These are phyloP conservation scores for Endotricha flammealis DNA, from an alignment of 2,888 invertebrate genomes.

Conservation along the genomic window DNA sequence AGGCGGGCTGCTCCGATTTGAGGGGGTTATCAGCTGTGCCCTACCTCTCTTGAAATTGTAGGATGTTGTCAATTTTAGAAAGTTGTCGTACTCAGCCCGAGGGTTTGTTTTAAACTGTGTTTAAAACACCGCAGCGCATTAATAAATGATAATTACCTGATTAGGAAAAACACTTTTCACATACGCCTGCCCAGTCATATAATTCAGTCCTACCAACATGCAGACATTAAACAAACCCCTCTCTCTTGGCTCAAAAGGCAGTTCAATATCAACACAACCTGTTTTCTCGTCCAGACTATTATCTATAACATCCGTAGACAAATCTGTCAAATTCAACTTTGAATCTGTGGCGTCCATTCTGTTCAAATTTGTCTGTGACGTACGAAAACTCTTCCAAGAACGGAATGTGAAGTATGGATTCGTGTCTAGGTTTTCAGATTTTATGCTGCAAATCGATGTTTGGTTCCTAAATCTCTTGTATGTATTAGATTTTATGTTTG, in stretches of 20 bases:
- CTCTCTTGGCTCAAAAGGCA: constrained; percentile 57
- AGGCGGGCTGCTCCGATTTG: no score
- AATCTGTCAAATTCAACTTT: constrained; percentile 53
- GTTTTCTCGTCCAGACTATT: constrained; percentile 62
- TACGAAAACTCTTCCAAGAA: constrained; percentile 68
- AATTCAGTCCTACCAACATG: constrained; percentile 82
- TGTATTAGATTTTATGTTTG: constrained; percentile 31
- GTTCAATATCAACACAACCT: constrained; percentile 55
- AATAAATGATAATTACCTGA: constrained; percentile 64
- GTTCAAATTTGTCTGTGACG: constrained; percentile 53
- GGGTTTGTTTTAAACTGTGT: not conserved
- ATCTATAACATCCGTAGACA: constrained; percentile 41
- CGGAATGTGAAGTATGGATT: constrained; percentile 64
- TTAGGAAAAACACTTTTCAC: constrained; percentile 84
- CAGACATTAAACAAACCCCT: constrained; percentile 82
- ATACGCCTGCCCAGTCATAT: constrained; percentile 81
- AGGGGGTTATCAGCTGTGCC: no score
- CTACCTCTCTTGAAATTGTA: no score
- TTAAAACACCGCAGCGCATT: no score
- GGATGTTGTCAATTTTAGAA: no score
- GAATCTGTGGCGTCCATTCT: constrained; percentile 52
- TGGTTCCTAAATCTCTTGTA: constrained; percentile 49
- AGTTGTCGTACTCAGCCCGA: no score
- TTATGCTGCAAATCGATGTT: constrained; percentile 62
- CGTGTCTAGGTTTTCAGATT: constrained; percentile 44